Base-by-base conservation (phyloP, 1,140 invertebrate species). In the Musca domestica region DNA sequence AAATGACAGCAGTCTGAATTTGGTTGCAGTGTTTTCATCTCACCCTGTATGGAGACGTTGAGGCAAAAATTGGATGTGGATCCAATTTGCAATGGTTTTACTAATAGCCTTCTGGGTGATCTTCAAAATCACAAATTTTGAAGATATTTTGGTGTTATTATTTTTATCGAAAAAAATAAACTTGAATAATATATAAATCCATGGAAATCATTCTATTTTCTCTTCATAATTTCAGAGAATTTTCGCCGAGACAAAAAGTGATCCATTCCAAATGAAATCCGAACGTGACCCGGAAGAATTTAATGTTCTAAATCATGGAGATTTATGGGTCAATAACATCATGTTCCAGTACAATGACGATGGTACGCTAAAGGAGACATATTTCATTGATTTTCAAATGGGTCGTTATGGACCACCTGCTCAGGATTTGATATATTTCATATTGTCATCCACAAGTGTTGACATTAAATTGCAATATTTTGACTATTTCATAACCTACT, bases 221-320 rank as follows among this genome's bases (percentile, higher is more conserved):
- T 41, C 10, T 41, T n/a, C n/a, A n/a, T 5, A 46, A 20, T 19
- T 49, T 20, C 17, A 78, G 76, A 71, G 69, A 68, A 17, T 70
- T 1, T 77, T 68, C 15, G 69, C 70, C n/a, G 66, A 51, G 0
- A 20, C 64, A 3, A 64, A 70, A 2, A 48, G 69, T 0, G 76
- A 78, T 63, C 74, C 74, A 74, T 78, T 71, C 63, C 75, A 78
- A 54, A 27, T 52, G 41, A 15, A 52, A 66, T 66, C 65, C 0
- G 25, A 58, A 65, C 72, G 72, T 2, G 69, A 84, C 12, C 70
- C 81, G 1, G 81, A 85, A 12, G 83, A 85, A 46, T 88, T 88
- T 51, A 83, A 84, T 67, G 87, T 88, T 2, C 77, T 90, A 4
- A 87, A 85, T 71, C 89, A 90, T 54, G 89, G 88, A 9, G 89